phyloP scores from a whole-genome alignment of 2,113 vertebrate species.

The Pogona vitticeps region DNA sequence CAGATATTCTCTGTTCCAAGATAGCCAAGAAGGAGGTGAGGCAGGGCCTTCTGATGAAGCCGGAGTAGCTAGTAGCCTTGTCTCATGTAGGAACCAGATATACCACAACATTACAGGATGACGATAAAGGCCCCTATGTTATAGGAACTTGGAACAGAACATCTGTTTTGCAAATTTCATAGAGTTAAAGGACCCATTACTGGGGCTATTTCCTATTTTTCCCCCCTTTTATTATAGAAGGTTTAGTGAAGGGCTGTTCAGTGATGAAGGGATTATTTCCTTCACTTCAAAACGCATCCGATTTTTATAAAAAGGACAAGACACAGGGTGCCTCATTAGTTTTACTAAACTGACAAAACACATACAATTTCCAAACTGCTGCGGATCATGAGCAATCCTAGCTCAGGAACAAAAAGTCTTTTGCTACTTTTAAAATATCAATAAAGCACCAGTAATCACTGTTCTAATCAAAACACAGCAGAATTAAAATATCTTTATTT shows the following conservation, averaged over 20 bases:
- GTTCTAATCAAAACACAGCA: background rate
- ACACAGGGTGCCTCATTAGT: rapidly evolving
- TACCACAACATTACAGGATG: background rate
- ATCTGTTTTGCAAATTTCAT: background rate
- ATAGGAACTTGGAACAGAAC: background rate
- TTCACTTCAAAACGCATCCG: background rate
- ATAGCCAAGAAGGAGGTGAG: background rate
- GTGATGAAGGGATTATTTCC: background rate
- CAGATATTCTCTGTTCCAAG: background rate
- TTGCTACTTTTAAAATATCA: background rate
- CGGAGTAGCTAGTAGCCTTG: background rate
- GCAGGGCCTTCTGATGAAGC: background rate
- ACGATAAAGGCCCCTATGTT: background rate
- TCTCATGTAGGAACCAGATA: background rate
- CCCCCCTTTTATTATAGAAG: no score
- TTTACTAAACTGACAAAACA: background rate
- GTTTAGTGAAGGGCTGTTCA: background rate
- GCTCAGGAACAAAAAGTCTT: background rate
- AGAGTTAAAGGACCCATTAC: background rate
- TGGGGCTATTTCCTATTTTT: background rate
- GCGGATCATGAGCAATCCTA: background rate
- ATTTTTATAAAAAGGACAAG: background rate
- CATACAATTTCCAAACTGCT: background rate
- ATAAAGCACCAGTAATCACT: background rate
- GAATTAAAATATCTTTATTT: conserved; percentile 33